Conservation (phyloP, 2,797 vertebrate genomes). For the Anabacerthia variegaticeps region DNA sequence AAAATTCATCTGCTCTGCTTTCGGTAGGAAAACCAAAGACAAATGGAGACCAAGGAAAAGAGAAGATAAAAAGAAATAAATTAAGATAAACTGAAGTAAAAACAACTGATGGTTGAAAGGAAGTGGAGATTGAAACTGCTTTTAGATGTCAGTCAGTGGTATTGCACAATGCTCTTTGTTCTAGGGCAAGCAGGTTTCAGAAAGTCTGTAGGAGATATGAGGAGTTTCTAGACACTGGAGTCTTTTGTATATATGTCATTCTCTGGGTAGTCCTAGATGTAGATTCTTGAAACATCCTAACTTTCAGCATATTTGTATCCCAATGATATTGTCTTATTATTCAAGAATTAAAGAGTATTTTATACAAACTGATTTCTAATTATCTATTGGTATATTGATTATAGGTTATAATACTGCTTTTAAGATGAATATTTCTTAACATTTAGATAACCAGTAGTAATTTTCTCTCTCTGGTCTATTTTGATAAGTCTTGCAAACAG, state of each 20-base stretch:
- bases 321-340: background rate
- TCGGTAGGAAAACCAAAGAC: background rate
- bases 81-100: background rate
- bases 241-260: background rate
- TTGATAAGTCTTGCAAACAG: background rate
- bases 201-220: background rate
- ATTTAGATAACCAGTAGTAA: background rate
- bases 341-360: background rate
- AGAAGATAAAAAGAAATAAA: background rate
- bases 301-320: background rate
- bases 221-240: background rate
- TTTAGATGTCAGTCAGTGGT: background rate
- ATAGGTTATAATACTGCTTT: background rate
- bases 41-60: background rate
- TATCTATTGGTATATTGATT: background rate
- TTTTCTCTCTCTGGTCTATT: background rate
- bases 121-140: background rate
- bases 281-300: background rate
- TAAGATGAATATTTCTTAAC: background rate
- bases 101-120: background rate
- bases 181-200: background rate
- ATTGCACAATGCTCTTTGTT: background rate
- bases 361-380: background rate
- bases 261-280: background rate
- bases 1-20: background rate